Evolutionary conservation across 1,140 invertebrate species (phyloP), one percentile per base, ranked within the genome.

Genomic region (Aleiodes sp.): DNA sequence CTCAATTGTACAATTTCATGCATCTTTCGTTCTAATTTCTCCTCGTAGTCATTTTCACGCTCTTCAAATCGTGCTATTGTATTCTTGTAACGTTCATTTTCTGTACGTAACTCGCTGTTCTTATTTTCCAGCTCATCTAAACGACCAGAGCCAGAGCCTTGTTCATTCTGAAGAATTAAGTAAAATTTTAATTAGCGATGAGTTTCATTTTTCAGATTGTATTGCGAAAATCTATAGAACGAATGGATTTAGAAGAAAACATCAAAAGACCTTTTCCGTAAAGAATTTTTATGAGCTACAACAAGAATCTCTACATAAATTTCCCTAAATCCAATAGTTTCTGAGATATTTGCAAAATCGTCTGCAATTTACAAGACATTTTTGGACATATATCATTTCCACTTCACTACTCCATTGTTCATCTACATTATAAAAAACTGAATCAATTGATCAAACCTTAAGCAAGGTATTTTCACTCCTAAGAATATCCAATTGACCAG

Each of bases 1-100:
- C 88, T 88, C 0, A 93, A 79, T 72, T 91, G 90, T 3, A 83
- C 78, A 21, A 87, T 84, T 73, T 88, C 88, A n/a, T 86, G 84
- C 43, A 80, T 74, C 41, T 86, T 87, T 46, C 86, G 84, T 7
- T 87, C 82, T 0, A 84, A 68, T 26, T 77, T 75, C 56, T 82
- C 82, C 24, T 86, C 78, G 28, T 80, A 56, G 6, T 80, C 72
- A 2, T 73, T 35, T 4, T 80, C 71, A 1, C 79, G 76, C 52
- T 86, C 84, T 39, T 85, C 83, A 31, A 79, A 77, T 33, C 86
- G 79, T 14, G 79, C 78, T 16, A 87, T 43, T 12, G 84, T 79
- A 64, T 82, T 87, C 28, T 82, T 81, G 4, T 89, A 65, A 1
- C 85, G 78, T 63, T 88, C 87, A 59, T 88, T 88, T 73, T 89